These are phyloP conservation scores for Melitaea cinxia DNA, from an alignment of 1,140 invertebrate genomes.

Conservation along the genomic window DNA sequence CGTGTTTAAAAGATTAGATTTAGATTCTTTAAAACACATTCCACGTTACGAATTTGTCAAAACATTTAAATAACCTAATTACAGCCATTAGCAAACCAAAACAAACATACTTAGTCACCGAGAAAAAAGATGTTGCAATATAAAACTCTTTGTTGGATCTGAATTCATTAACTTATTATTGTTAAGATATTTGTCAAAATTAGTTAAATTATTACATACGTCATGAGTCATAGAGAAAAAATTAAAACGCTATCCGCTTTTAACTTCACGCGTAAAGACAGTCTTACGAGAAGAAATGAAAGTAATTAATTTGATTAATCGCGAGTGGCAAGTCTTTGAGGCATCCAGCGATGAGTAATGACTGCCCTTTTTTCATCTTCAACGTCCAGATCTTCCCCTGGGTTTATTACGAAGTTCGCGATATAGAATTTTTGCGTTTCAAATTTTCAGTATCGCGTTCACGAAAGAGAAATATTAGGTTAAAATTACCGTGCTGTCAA, in stretches of 20 bases:
- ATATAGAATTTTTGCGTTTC: not conserved
- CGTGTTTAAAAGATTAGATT: no score
- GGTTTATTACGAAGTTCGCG: not conserved
- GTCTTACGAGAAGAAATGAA: conserved; percentile 58
- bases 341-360: conserved; percentile 58
- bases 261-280: conserved; percentile 16
- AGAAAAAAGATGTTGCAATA: no score
- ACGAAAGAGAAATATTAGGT: not conserved
- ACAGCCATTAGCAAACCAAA: no score
- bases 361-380: conserved; percentile 35
- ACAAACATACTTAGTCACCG: no score
- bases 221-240: not conserved
- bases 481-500: not conserved
- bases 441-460: not conserved
- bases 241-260: conserved; percentile 18
- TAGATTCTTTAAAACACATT: no score
- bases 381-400: conserved; percentile 3
- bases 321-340: conserved; percentile 53
- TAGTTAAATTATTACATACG: no score
- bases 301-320: conserved; percentile 73
- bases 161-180: no score
- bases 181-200: no score
- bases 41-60: no score
- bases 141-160: no score
- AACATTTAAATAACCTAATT: no score